Base-by-base conservation (phyloP, 2,888 invertebrate genomes). In the Mesochorus sp. region DNA sequence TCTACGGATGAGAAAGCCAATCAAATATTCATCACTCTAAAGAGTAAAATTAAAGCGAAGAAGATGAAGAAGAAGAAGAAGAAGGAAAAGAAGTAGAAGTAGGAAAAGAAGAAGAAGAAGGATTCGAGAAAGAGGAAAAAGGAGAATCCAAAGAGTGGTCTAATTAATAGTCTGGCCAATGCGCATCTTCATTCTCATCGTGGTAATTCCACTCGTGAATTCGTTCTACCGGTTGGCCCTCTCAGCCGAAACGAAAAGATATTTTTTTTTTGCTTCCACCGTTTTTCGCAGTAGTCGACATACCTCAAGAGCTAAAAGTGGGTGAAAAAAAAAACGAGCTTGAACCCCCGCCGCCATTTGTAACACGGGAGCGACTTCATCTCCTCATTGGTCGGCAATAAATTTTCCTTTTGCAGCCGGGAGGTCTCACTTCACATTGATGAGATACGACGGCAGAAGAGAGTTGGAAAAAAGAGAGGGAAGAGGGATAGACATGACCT, bases 21-120 rank as follows among this genome's bases (percentile, higher is more conserved):
- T 78, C 78, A 78, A 74, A 70, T 78, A 78, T 78, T 78, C 78
- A 78, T 78, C 74, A 21, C 34, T 64, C 57, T 51, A 10, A 21
- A 51, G 31, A 59, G 8, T 31, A 51, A 37, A 12, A 14, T 0
- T 12, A 37, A 34, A 17, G 17, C 12, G 49, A 44, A 31, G 42
- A 51, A 3, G 68, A 57, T 49, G 61, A 64, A 8, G 59, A 19
- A 55, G 21, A 17, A 31, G 34, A 28, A 44, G 28, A 66, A n/a
- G 42, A 37, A 28, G 12, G 2, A 3, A 12, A 8, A 28, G 12
- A 61, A 8, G 31, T 42, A 53, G 44, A n/a, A 55, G 5, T 31
- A 31, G 31, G 1, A 14, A 37, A 6, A n/a, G 3, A 31, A 2
- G 24, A n/a, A n/a, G n/a, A n/a, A n/a, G n/a, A n/a, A n/a, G n/a